These are phyloP conservation scores for Entomobrya proxima DNA, from an alignment of 2,888 invertebrate species.

Conservation along the genomic window DNA sequence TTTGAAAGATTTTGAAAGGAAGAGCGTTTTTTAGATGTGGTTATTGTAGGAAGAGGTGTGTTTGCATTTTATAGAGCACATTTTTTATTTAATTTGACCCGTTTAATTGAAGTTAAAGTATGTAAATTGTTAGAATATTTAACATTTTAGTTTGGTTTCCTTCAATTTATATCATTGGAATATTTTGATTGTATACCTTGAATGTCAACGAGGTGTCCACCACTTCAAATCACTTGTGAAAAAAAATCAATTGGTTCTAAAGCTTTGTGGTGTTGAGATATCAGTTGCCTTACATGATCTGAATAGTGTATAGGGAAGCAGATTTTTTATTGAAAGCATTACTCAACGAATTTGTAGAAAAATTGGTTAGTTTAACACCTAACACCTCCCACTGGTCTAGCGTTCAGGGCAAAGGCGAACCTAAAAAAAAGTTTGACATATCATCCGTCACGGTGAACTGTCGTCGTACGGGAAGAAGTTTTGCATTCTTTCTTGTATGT, in stretches of 20 bases:
- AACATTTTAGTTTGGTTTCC: not conserved
- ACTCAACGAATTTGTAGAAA: slow-evolving; percentile 54
- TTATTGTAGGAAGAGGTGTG: slow-evolving; percentile 7
- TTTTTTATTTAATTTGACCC: not conserved
- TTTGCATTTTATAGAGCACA: not conserved
- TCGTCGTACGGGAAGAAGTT: slow-evolving; percentile 10
- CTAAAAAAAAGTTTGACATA: slow-evolving; percentile 25
- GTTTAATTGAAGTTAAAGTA: not conserved
- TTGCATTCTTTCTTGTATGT: slow-evolving; percentile 21
- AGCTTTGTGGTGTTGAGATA: slow-evolving; percentile 10
- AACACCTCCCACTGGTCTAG: slow-evolving; percentile 59
- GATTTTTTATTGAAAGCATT: slow-evolving; percentile 28
- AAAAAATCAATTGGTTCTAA: slow-evolving; percentile 48
- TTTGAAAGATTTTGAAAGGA: not conserved
- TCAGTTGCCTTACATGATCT: slow-evolving; percentile 51
- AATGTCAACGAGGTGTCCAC: not conserved
- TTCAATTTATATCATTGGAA: slow-evolving; percentile 1
- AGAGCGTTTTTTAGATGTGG: not conserved
- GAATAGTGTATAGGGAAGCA: slow-evolving; percentile 30
- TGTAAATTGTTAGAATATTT: not conserved
- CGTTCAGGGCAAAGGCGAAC: no score
- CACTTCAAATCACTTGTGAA: slow-evolving; percentile 21
- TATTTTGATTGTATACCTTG: not conserved
- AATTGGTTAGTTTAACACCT: not conserved
- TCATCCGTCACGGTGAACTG: not conserved